A percentile compares a stretch with the other conserved stretches of the same genome.
phyloP scores from a whole-genome alignment of 1,140 invertebrate species.

The Drosophila nasuta region DNA sequence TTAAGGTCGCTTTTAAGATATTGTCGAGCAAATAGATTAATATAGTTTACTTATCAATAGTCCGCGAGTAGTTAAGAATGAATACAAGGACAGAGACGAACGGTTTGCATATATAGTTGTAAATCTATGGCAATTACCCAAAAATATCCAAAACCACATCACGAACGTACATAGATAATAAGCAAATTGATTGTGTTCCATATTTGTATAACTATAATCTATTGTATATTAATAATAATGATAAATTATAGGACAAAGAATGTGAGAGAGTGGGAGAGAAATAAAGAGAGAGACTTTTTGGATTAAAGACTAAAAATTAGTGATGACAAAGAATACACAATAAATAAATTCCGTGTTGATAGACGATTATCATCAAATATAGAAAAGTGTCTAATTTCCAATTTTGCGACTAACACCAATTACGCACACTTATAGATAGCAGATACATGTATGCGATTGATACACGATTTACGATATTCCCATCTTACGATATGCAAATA shows the following conservation, averaged over 20 bases:
- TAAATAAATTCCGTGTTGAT: conserved; percentile 35
- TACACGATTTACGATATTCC: conserved; percentile 34
- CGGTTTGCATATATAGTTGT: conserved; percentile 23
- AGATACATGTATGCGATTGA: conserved; percentile 37
- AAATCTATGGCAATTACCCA: conserved; percentile 33
- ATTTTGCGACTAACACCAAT: conserved; percentile 83
- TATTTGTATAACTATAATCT: background rate
- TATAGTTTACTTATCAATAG: background rate
- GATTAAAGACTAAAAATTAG: conserved; percentile 67
- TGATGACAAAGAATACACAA: conserved; percentile 78
- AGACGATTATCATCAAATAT: conserved; percentile 24
- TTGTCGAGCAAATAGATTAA: background rate
- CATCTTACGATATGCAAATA: conserved; percentile 26
- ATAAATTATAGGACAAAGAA: background rate
- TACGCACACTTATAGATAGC: conserved; percentile 74
- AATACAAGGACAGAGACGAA: conserved; percentile 44
- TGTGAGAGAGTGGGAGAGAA: background rate
- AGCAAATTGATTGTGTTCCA: conserved; percentile 19
- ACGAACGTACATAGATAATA: conserved; percentile 51
- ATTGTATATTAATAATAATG: conserved; percentile 12
- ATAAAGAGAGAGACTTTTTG: conserved; percentile 19
- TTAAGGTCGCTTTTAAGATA: background rate
- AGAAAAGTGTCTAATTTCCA: conserved; percentile 33
- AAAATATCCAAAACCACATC: conserved; percentile 60
- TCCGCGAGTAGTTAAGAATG: conserved; percentile 26